phyloP scores from a whole-genome alignment of 2,888 invertebrate genomes.

The Bruchidius siliquastri region DNA sequence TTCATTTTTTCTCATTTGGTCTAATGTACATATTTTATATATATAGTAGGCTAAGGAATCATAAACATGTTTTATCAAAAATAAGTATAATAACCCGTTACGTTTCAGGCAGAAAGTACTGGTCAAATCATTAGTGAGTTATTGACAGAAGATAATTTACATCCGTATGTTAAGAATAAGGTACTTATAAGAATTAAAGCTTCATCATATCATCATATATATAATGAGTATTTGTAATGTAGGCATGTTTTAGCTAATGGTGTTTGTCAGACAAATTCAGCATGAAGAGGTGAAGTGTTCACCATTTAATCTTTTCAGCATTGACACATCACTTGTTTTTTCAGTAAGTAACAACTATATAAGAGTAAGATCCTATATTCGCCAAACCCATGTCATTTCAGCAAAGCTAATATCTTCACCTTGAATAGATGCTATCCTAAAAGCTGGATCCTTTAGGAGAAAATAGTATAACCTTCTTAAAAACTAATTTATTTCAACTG shows the following conservation, averaged over 20 bases:
- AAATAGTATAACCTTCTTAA: too few species aligned
- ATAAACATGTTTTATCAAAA: too few species aligned
- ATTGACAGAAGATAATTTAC: background rate
- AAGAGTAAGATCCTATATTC: too few species aligned
- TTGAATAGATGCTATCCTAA: too few species aligned
- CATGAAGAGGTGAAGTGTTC: constrained; percentile 27
- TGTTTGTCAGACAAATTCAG: constrained; percentile 33
- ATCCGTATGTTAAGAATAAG: background rate
- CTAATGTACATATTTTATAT: too few species aligned
- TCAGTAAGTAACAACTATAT: constrained; percentile 20
- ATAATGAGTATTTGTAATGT: constrained; percentile 2
- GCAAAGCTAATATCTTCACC: too few species aligned
- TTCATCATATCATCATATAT: background rate
- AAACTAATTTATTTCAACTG: too few species aligned
- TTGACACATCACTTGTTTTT: constrained; percentile 29
- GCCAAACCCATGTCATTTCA: too few species aligned
- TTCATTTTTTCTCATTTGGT: too few species aligned
- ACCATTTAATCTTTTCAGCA: constrained; percentile 31
- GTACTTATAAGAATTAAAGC: background rate
- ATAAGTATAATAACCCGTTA: background rate
- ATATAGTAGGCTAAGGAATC: too few species aligned
- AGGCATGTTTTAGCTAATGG: constrained; percentile 28
- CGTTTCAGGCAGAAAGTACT: constrained; percentile 1
- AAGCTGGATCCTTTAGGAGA: too few species aligned
- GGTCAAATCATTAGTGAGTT: constrained; percentile 3